These are phyloP conservation scores for Batillaria attramentaria DNA, from an alignment of 1,140 invertebrate genomes.

Conservation along the genomic window DNA sequence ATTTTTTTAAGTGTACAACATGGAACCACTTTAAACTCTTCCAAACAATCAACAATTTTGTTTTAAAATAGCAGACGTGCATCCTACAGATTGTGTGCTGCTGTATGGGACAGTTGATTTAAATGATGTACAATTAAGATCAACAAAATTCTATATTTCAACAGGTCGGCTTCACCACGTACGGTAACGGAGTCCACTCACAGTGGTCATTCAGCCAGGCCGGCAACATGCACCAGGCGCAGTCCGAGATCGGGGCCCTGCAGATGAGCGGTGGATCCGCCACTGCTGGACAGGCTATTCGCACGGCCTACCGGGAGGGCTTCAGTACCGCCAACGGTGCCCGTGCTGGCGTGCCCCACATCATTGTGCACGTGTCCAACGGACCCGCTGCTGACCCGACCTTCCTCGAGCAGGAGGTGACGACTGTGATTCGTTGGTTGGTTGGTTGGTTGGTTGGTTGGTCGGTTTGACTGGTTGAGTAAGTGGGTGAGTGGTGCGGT, in stretches of 20 bases:
- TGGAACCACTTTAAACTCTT: too few relatives aligned
- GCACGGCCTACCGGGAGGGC: slow-evolving; percentile 42
- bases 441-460: too few relatives aligned
- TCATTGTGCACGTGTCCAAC: slow-evolving; percentile 50
- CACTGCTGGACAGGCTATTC: slow-evolving; percentile 52
- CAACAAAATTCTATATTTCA: too few relatives aligned
- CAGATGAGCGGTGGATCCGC: slow-evolving; percentile 49
- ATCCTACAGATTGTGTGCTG: too few relatives aligned
- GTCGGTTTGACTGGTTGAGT: too few relatives aligned
- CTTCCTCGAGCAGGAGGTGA: slow-evolving; percentile 31
- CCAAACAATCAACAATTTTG: too few relatives aligned
- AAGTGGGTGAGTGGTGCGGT: too few relatives aligned
- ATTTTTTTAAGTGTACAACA: too few relatives aligned
- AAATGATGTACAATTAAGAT: too few relatives aligned
- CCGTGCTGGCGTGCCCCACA: slow-evolving; percentile 45
- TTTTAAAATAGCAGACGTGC: too few relatives aligned
- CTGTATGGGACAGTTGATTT: too few relatives aligned
- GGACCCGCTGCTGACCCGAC: slow-evolving; percentile 40
- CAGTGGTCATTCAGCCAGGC: slow-evolving; percentile 57
- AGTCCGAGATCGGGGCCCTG: slow-evolving; percentile 47
- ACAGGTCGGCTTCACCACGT: slow-evolving; percentile 37
- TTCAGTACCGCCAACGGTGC: slow-evolving; percentile 51
- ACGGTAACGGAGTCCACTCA: slow-evolving; percentile 41
- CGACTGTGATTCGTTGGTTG: neutral
- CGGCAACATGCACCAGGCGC: slow-evolving; percentile 36